Base-by-base conservation (phyloP, 2,888 invertebrate genomes). In the Aphidoletes aphidimyza region DNA sequence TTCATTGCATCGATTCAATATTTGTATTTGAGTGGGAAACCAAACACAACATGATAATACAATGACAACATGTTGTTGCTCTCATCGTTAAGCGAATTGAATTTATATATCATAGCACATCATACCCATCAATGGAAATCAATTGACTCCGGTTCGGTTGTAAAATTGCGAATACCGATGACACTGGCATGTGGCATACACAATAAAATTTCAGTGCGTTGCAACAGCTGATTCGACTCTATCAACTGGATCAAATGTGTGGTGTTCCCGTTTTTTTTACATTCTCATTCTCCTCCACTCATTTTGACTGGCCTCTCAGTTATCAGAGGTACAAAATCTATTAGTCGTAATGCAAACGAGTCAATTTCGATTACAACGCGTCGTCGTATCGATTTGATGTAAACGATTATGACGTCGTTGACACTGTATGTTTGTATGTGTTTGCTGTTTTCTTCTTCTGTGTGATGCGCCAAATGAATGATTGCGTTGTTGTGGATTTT, bases 351-450 rank as follows among this genome's bases (percentile, higher is more conserved):
- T n/a, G 14, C 69, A 34, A 69, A 26, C 34, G 30, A 54, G 54
- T 54, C 69, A 69, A 69, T 69, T 69, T 34, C n/a, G 69, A 30
- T 69, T 30, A 30, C 34, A 14, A 14, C n/a, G 69, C 34, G 34
- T 69, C 69, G 69, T n/a, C 34, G 69, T 69, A 69, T 30, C 34
- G 26, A 69, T 69, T 69, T n/a, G 30, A 69, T 69, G 69, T 69
- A 30, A n/a, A 69, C 30, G 69, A 69, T 69, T 69, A 69, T 69
- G 69, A 69, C 69, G 69, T 69, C 69, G 30, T 30, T 69, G 3
- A 69, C 26, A 69, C 30, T 14, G 14, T 69, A 30, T 69, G 49
- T 42, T 42, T 11, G 42, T 42, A 9, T 42, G 8, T 9, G 42
- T 42, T 42, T 42, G 6, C 0, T 6, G 54, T 54, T 54, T 54